phyloP scores from a whole-genome alignment of 92 coral and sea anemone genomes.

The Paramuricea clavata region DNA sequence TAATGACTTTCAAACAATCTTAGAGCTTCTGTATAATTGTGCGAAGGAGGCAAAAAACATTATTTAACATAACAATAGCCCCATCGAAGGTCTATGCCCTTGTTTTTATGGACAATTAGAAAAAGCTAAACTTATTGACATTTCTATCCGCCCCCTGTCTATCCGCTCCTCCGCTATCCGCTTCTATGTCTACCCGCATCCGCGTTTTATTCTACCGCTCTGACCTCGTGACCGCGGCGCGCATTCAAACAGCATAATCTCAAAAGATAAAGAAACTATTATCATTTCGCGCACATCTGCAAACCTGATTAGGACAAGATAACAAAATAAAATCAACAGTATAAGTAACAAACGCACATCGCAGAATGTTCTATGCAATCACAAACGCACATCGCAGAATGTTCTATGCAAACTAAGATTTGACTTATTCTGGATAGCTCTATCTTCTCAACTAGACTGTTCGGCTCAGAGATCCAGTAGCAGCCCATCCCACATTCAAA shows the following conservation, averaged over 20 bases:
- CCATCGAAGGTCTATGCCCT: too few relatives aligned
- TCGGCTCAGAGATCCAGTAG: too few relatives aligned
- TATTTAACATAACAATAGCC: too few relatives aligned
- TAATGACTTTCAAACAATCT: background rate
- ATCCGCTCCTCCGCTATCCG: background rate
- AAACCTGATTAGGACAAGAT: background rate
- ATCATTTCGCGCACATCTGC: background rate
- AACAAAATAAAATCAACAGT: background rate
- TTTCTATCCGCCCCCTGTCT: background rate
- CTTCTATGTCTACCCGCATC: background rate
- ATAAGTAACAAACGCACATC: background rate
- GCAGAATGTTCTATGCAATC: background rate
- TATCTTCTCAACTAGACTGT: too few relatives aligned
- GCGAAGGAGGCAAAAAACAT: too few relatives aligned
- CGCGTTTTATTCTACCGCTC: background rate
- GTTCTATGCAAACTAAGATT: background rate
- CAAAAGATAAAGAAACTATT: slow-evolving; percentile 10
- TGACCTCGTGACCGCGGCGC: background rate
- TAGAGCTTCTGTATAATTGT: background rate
- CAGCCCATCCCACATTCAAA: too few relatives aligned
- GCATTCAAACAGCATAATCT: background rate
- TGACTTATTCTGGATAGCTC: too few relatives aligned
- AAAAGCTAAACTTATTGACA: background rate
- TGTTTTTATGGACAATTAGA: background rate
- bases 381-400: background rate